These are phyloP conservation scores for Orchestes rusci DNA, from an alignment of 2,888 invertebrate genomes.

Conservation along the genomic window DNA sequence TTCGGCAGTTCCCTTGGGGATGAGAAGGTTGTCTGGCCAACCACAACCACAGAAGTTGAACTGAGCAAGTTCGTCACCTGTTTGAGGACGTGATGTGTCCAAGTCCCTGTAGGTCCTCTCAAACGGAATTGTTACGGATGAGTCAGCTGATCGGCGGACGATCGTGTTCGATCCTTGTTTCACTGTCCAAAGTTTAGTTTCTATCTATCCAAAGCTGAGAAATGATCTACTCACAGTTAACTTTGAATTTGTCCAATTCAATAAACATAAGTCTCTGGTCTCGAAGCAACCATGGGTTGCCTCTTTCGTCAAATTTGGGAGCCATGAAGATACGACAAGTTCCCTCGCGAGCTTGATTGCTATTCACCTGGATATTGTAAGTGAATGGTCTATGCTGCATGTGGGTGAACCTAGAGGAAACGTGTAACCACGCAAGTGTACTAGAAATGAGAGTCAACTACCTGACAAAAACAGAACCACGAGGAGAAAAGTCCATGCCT, in stretches of 20 bases:
- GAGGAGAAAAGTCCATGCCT: slow-evolving; percentile 75
- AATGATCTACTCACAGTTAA: no score
- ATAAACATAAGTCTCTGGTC: slow-evolving; percentile 62
- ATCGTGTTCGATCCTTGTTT: slow-evolving; percentile 61
- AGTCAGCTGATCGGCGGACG: slow-evolving; percentile 58
- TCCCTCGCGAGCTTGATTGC: slow-evolving; percentile 40
- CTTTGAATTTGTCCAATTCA: slow-evolving; percentile 66
- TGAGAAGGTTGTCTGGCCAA: slow-evolving; percentile 77
- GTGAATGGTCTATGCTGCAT: slow-evolving; percentile 66
- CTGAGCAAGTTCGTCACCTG: no score
- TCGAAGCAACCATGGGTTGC: slow-evolving; percentile 53
- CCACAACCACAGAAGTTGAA: slow-evolving; percentile 85
- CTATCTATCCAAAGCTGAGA: no score
- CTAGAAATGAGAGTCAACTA: no score
- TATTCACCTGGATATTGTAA: slow-evolving; percentile 48
- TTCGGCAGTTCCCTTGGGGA: slow-evolving; percentile 62
- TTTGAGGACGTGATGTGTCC: no score
- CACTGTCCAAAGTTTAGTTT: no score
- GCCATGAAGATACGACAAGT: slow-evolving; percentile 66
- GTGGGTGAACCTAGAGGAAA: slow-evolving; percentile 66
- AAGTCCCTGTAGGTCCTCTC: slow-evolving; percentile 72
- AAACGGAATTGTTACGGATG: slow-evolving; percentile 76
- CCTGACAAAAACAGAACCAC: slow-evolving; percentile 57
- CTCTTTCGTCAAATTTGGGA: slow-evolving; percentile 60
- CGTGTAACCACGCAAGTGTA: no score